These are phyloP conservation scores for Spodoptera frugiperda DNA, from an alignment of 1,140 invertebrate species.

Conservation along the genomic window DNA sequence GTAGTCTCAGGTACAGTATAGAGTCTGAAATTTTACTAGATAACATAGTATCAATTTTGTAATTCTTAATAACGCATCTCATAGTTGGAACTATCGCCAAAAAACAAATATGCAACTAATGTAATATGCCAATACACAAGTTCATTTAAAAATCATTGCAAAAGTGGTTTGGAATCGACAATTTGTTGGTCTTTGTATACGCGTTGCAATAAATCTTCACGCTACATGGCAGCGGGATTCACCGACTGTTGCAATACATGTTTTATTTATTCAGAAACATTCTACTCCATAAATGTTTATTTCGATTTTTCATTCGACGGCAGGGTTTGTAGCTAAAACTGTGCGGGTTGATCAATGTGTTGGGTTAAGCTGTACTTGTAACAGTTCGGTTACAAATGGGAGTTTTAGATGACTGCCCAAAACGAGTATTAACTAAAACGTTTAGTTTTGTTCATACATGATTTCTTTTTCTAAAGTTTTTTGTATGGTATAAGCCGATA, in stretches of 20 bases:
- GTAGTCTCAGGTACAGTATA: too few species aligned
- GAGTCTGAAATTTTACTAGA: too few species aligned
- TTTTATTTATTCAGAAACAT: conserved; percentile 38
- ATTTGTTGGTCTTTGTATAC: conserved; percentile 26
- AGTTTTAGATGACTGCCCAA: too few species aligned
- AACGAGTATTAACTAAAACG: too few species aligned
- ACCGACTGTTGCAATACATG: conserved; percentile 30
- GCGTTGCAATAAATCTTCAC: conserved; percentile 17
- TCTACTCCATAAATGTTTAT: conserved; percentile 37
- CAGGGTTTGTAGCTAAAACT: conserved; percentile 12
- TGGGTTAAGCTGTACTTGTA: background rate
- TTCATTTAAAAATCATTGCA: conserved; percentile 32
- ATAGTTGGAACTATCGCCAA: too few species aligned
- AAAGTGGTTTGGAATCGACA: conserved; percentile 31
- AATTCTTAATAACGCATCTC: too few species aligned
- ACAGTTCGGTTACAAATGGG: background rate
- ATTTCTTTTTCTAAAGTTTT: too few species aligned
- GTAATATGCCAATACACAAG: background rate
- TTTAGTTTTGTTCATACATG: too few species aligned
- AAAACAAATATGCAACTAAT: background rate
- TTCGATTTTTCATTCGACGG: conserved; percentile 14
- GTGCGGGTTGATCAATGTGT: conserved; percentile 17
- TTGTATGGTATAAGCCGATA: too few species aligned
- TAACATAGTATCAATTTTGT: too few species aligned
- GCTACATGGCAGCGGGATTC: conserved; percentile 13